These are phyloP conservation scores for Furcifer pardalis DNA, from an alignment of 2,797 vertebrate genomes.

Conservation along the genomic window DNA sequence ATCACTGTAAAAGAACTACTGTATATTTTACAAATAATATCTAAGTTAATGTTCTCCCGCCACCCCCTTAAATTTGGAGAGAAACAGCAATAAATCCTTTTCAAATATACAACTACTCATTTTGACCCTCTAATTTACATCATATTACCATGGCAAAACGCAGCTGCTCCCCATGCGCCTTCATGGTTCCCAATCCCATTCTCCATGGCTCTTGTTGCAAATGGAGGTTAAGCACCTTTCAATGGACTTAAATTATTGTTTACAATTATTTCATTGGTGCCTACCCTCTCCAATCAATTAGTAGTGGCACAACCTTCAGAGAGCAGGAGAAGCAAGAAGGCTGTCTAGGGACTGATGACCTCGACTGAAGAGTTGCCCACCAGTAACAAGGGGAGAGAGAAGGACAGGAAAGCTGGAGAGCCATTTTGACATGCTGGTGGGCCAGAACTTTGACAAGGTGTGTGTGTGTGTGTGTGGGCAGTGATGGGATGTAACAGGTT, in stretches of 20 bases:
- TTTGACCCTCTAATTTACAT: not conserved
- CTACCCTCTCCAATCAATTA: conserved; percentile 62
- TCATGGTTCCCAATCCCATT: conserved; percentile 70
- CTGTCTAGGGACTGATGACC: no score
- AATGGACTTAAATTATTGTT: conserved; percentile 66
- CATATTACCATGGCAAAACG: not conserved
- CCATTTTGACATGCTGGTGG: not conserved
- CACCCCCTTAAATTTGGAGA: not conserved
- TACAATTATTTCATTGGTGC: conserved; percentile 65
- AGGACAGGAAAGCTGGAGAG: not conserved
- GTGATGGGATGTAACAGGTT: no score
- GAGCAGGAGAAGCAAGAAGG: not conserved
- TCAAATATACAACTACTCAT: not conserved
- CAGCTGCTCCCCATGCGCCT: conserved; percentile 46
- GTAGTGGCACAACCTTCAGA: conserved; percentile 37
- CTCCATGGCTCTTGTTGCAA: conserved; percentile 58
- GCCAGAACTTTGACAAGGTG: no score
- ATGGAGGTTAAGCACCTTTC: conserved; percentile 58
- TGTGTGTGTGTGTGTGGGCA: no score
- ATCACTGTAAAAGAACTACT: not conserved
- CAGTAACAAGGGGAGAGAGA: not conserved
- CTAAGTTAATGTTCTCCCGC: not conserved
- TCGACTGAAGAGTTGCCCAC: not conserved
- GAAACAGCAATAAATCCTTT: not conserved
- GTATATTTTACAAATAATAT: not conserved